phyloP scores from a whole-genome alignment of 1,140 invertebrate species.

The Campoletis sonorensis region DNA sequence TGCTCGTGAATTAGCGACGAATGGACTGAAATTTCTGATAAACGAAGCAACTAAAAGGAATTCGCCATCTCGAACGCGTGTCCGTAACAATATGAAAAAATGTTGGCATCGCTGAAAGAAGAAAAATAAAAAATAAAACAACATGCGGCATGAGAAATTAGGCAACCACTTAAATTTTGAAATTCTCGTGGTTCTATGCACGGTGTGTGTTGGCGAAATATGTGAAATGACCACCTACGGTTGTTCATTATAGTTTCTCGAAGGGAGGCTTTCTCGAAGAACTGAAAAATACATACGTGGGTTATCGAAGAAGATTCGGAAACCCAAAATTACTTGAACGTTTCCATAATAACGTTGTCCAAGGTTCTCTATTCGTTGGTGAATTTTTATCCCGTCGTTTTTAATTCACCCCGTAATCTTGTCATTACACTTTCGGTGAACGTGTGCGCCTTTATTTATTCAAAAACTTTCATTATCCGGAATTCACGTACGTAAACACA shows the following conservation, averaged over 20 bases:
- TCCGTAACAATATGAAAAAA: constrained; percentile 4
- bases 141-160: neutral
- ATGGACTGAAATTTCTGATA: too few species aligned
- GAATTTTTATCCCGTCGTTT: constrained; percentile 46
- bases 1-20: too few species aligned
- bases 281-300: constrained; percentile 12
- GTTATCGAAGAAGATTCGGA: constrained; percentile 46
- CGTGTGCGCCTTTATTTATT: constrained; percentile 64
- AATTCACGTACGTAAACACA: neutral
- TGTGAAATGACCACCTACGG: constrained; percentile 21
- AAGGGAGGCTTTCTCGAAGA: neutral
- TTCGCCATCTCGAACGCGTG: too few species aligned
- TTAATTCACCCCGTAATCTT: constrained; percentile 66
- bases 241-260: neutral
- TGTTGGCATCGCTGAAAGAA: neutral
- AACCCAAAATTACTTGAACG: constrained; percentile 63
- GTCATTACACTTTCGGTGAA: constrained; percentile 61
- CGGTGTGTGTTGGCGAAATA: neutral
- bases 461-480: constrained; percentile 61
- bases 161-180: neutral
- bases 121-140: neutral
- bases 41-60: too few species aligned
- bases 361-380: constrained; percentile 41
- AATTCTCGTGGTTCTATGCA: constrained; percentile 35
- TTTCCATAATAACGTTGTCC: constrained; percentile 65